phyloP scores from a whole-genome alignment of 2,113 vertebrate genomes.

The Oryzias woworae region DNA sequence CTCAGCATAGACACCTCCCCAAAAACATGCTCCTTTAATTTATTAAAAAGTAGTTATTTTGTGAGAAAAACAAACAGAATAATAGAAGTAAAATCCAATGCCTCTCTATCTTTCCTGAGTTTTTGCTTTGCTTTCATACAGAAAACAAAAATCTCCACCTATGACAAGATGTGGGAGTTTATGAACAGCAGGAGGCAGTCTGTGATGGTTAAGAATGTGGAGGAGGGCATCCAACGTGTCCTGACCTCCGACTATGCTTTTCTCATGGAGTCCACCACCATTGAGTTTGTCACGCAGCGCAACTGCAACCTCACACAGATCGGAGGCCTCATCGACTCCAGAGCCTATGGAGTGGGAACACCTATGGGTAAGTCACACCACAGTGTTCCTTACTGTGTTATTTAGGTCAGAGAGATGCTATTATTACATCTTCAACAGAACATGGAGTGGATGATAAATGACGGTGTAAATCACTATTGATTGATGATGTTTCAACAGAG shows the following conservation, averaged over 20 bases:
- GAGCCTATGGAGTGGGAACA: conserved; percentile 95
- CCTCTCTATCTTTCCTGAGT: neutral
- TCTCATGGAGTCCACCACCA: conserved; percentile 97
- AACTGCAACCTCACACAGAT: conserved; percentile 98
- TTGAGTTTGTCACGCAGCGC: conserved; percentile 96
- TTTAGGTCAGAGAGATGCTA: neutral
- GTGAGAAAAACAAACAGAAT: neutral
- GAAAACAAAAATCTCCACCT: conserved; percentile 98
- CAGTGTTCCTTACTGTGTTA: neutral
- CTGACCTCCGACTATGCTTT: conserved; percentile 97
- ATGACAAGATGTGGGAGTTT: conserved; percentile 99
- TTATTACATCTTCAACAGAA: too few relatives aligned
- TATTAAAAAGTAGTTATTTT: too few relatives aligned
- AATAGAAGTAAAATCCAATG: neutral
- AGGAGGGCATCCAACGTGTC: conserved; percentile 94
- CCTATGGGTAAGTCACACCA: conserved; percentile 87
- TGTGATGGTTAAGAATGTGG: conserved; percentile 93
- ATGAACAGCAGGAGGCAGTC: conserved; percentile 97
- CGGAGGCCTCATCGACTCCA: conserved; percentile 96
- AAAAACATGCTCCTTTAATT: too few relatives aligned
- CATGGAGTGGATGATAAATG: conserved; percentile 30
- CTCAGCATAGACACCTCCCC: too few relatives aligned
- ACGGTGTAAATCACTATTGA: conserved; percentile 46
- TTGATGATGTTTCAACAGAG: conserved; percentile 47
- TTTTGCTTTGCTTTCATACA: conserved; percentile 51